A percentile compares a stretch with the other conserved stretches of the same genome.
These are phyloP conservation scores for Ephydatia muelleri DNA, from an alignment of 37 sponge, comb jelly and placozoan genomes.

Conservation along the genomic window DNA sequence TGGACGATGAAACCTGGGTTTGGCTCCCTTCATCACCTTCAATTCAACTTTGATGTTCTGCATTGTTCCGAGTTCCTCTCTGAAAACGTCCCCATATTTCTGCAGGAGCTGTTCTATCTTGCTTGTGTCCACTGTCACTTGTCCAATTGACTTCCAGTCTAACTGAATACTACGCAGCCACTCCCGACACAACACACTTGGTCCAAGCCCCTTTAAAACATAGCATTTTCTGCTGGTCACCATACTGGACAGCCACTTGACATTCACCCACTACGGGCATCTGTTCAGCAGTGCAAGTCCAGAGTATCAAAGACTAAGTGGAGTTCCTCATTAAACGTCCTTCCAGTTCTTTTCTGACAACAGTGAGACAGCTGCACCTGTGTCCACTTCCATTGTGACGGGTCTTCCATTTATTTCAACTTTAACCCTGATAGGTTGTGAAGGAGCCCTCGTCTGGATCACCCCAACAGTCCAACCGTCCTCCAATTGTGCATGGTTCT, in stretches of 20 bases:
- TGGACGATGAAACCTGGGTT: conserved; percentile 28
- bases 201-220: conserved; percentile 15
- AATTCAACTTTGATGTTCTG: conserved; percentile 14
- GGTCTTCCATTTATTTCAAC: too few relatives aligned
- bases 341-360: not conserved
- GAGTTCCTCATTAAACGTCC: not conserved
- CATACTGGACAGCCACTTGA: too few relatives aligned
- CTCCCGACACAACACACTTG: conserved; percentile 14
- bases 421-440: too few relatives aligned
- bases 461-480: too few relatives aligned
- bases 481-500: too few relatives aligned
- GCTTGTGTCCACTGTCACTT: too few relatives aligned
- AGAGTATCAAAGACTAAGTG: not conserved
- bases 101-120: not conserved
- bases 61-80: not conserved
- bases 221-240: too few relatives aligned
- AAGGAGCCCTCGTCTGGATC: too few relatives aligned
- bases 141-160: too few relatives aligned
- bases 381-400: too few relatives aligned
- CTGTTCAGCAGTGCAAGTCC: not conserved
- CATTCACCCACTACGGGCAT: too few relatives aligned
- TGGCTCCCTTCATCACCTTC: not conserved
- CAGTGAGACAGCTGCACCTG: not conserved
- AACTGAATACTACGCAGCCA: conserved; percentile 12
- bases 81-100: not conserved